phyloP scores from a whole-genome alignment of 2,888 invertebrate genomes.

The Polydrusus tereticollis region DNA sequence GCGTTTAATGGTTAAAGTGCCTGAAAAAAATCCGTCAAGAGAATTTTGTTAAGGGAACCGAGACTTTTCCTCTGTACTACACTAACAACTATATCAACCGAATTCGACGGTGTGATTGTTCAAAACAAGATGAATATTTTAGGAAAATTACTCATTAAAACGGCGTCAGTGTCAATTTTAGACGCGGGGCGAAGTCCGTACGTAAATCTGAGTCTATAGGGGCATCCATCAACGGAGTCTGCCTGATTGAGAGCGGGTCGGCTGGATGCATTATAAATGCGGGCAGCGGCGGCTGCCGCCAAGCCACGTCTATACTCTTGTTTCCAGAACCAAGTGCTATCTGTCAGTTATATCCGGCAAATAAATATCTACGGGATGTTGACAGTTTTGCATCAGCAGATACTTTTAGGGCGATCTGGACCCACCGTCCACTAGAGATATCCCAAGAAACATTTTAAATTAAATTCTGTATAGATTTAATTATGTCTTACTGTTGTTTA shows the following conservation, averaged over 20 bases:
- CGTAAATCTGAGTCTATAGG: constrained; percentile 26
- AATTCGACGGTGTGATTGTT: no score
- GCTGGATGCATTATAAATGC: constrained; percentile 23
- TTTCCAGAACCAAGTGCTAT: constrained; percentile 9
- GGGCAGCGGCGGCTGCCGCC: constrained; percentile 2
- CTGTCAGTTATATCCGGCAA: neutral
- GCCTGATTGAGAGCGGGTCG: constrained; percentile 25
- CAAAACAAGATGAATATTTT: constrained; percentile 27
- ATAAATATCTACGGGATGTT: neutral
- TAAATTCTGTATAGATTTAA: no score
- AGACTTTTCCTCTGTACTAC: no score
- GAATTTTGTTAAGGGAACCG: no score
- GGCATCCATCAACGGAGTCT: constrained; percentile 27
- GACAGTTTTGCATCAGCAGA: neutral
- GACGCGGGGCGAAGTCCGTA: constrained; percentile 4
- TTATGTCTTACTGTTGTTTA: no score
- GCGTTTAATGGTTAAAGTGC: no score
- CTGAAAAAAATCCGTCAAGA: no score
- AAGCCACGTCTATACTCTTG: constrained; percentile 13
- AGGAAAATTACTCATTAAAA: constrained; percentile 30
- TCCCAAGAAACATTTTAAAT: neutral
- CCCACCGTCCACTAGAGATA: no score
- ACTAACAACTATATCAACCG: no score
- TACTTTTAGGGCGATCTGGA: neutral
- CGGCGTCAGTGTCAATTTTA: constrained; percentile 27